Evolutionary conservation across 1,140 invertebrate species (phyloP).

Genomic region (Hylaeus anthracinus): DNA sequence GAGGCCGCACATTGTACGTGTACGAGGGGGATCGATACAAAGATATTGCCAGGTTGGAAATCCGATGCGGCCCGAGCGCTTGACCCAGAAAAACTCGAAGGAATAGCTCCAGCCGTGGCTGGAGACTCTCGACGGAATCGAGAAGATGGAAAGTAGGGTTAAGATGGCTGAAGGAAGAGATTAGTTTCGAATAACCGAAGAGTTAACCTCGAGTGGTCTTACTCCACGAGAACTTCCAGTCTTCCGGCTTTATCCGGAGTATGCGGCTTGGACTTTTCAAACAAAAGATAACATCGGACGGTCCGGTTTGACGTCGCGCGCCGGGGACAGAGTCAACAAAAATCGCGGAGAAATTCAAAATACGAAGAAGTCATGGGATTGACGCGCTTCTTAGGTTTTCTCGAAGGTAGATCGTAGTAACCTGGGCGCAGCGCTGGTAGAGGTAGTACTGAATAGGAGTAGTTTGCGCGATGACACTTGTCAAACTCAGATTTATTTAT

Average conservation of each 20-base stretch:
- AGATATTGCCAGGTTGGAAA: constrained; percentile 67
- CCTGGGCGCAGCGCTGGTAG: too few species aligned
- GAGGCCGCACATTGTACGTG: constrained; percentile 1
- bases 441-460: too few species aligned
- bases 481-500: too few species aligned
- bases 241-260: background rate
- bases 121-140: constrained; percentile 63
- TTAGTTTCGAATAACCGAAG: constrained; percentile 48
- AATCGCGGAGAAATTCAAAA: background rate
- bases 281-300: constrained; percentile 12
- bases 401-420: too few species aligned
- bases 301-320: background rate
- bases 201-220: constrained; percentile 36
- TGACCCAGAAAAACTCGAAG: constrained; percentile 60
- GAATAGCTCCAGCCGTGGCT: constrained; percentile 21
- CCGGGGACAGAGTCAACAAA: background rate
- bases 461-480: too few species aligned
- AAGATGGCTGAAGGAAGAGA: constrained; percentile 34
- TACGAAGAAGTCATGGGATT: background rate
- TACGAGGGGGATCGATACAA: constrained; percentile 62
- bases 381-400: too few species aligned
- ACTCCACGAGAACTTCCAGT: constrained; percentile 22
- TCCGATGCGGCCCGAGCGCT: constrained; percentile 67
- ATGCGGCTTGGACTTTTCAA: background rate
- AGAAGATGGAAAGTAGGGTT: constrained; percentile 47